Base-by-base conservation (phyloP, 2,888 invertebrate species). In the Prionchulus punctatus region DNA sequence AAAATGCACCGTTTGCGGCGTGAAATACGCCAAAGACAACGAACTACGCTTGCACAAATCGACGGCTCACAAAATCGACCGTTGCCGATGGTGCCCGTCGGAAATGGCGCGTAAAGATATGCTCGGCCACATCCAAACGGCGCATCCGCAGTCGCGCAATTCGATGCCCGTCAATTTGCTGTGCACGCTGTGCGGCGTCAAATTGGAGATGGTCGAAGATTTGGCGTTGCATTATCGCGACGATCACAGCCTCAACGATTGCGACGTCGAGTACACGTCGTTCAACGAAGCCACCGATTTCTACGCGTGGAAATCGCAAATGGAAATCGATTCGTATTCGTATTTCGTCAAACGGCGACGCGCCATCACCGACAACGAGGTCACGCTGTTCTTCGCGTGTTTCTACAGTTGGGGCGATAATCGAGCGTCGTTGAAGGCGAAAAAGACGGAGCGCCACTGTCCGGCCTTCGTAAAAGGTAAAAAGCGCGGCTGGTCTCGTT, bases 141-240 rank as follows among this genome's bases (percentile, higher is more conserved):
- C n/a, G n/a, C n/a, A n/a, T n/a, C n/a, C n/a, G n/a, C n/a, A n/a
- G n/a, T n/a, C n/a, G n/a, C n/a, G n/a, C n/a, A n/a, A n/a, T n/a
- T n/a, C n/a, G n/a, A n/a, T n/a, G n/a, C n/a, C n/a, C n/a, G n/a
- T n/a, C n/a, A n/a, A n/a, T n/a, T n/a, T n/a, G n/a, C n/a, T n/a
- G n/a, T n/a, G n/a, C n/a, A n/a, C n/a, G n/a, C n/a, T n/a, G n/a
- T n/a, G n/a, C n/a, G n/a, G n/a, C n/a, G n/a, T 36, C 36, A 47
- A 30, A 26, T 18, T 55, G 50, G 50, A 55, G 27, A 50, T 50
- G n/a, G 51, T 28, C 23, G 55, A 53, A 3, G 55, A 53, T 30
- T 27, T 55, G 47, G 55, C 55, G 3, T 53, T 21, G 25, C 55
- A 55, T 31, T 55, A 55, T 55, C 30, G 43, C 49, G 50, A 55